Base-by-base conservation (phyloP, 2,797 vertebrate species). In the Sorex maritimensis region DNA sequence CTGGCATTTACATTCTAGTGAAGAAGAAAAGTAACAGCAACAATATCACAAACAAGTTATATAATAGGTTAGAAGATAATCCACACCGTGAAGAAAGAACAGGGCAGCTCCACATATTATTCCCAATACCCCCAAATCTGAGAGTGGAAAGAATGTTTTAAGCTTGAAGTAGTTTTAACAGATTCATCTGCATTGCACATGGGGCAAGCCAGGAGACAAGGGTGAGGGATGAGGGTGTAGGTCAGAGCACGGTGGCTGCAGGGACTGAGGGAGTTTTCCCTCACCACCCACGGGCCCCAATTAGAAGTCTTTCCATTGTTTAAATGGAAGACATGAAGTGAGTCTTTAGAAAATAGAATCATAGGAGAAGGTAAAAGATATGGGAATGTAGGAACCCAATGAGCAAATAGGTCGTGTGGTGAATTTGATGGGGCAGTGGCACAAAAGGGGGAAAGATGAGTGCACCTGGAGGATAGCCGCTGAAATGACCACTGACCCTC, bases 381-480 rank as follows among this genome's bases (percentile, higher is more conserved):
- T 34, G 28, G 2, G 1, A 14, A 68, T 41, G 24, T 1, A 12
- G 23, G 44, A 61, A 55, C 11, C 58, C 41, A 14, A 5, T 0
- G 13, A 24, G 15, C 5, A 13, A 23, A 23, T 63, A 13, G 13
- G 2, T 17, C 14, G 5, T 1, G 0, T 3, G 3, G 44, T 3
- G 26, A 34, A 26, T 24, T 26, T 7, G 3, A 4, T 69, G 13
- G 28, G 13, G 21, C 3, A 81, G 3, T 23, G 7, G 13, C 9
- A 19, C 21, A 49, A n/a, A n/a, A 6, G 19, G 7, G 17, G 5
- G 6, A 2, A 34, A 61, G 21, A 17, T 61, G 19, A 61, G 58
- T 21, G 17, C 21, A 28, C 12, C 28, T 28, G 10, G 83, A 71
- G 24, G 21, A 3, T 2, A 11, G 17, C 26, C 2, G 6, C 46